Conservation (phyloP, 2,888 invertebrate species). For the Plutella xylostella region DNA sequence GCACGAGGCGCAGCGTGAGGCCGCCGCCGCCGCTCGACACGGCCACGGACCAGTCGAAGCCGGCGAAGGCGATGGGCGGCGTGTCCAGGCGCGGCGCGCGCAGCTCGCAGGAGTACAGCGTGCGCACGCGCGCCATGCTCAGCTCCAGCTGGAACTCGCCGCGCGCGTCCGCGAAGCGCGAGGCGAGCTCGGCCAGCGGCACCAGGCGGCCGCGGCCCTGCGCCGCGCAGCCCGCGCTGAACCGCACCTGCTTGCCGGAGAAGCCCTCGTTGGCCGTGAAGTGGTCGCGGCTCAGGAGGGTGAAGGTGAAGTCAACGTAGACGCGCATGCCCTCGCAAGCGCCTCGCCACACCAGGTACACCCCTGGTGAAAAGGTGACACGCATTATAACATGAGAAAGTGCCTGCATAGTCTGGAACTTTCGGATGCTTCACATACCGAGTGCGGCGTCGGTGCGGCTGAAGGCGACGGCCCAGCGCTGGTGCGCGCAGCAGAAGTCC, state of each 20-base stretch:
- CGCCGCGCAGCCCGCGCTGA: conserved; percentile 76
- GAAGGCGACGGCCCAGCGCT: conserved; percentile 86
- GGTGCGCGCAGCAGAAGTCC: conserved; percentile 85
- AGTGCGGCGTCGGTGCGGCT: conserved; percentile 79
- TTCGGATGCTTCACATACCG: conserved; percentile 27
- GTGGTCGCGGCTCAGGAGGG: conserved; percentile 83
- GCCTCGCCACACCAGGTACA: conserved; percentile 82
- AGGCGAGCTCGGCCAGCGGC: conserved; percentile 76
- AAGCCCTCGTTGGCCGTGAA: conserved; percentile 86
- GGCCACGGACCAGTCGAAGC: conserved; percentile 84
- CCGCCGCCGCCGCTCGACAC: conserved; percentile 72
- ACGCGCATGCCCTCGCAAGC: conserved; percentile 81
- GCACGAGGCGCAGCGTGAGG: conserved; percentile 69
- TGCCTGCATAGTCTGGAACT: background rate
- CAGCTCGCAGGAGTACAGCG: conserved; percentile 80
- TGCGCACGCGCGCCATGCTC: conserved; percentile 79
- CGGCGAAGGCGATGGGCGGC: conserved; percentile 78
- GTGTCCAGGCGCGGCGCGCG: conserved; percentile 69
- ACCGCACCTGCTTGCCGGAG: conserved; percentile 79
- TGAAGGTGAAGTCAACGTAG: conserved; percentile 84
- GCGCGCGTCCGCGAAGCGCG: conserved; percentile 81
- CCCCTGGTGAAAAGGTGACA: conserved; percentile 66
- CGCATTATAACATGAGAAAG: background rate
- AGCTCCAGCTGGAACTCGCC: conserved; percentile 86
- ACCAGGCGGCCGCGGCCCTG: conserved; percentile 82